Percentiles rank a stretch among this genome's conserved stretches.
phyloP scores from a whole-genome alignment of 2,797 vertebrate species.

The Lemur catta region DNA sequence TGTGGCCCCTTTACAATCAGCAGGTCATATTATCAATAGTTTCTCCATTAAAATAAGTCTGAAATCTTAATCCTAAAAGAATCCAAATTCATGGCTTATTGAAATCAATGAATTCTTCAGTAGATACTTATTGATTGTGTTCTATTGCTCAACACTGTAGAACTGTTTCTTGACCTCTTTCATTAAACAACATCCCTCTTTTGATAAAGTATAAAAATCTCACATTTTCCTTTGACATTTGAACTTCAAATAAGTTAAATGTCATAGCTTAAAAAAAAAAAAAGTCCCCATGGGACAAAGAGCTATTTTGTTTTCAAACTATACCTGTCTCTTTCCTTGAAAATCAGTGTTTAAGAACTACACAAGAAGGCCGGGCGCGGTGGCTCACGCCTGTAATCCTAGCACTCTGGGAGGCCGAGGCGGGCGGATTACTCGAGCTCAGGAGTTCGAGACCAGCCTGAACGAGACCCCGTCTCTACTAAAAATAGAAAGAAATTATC shows the following conservation, averaged over 20 bases:
- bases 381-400: no score
- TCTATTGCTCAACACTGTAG: conserved; percentile 17
- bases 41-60: conserved; percentile 31
- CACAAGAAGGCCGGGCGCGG: no score
- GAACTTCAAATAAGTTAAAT: conserved; percentile 47
- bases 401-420: no score
- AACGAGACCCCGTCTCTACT: no score
- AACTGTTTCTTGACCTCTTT: not conserved
- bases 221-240: conserved; percentile 43
- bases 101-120: conserved; percentile 11
- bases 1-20: not conserved
- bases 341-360: not conserved
- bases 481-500: no score
- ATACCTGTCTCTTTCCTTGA: not conserved
- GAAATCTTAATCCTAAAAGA: conserved; percentile 19
- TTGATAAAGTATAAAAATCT: conserved; percentile 8
- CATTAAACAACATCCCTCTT: not conserved
- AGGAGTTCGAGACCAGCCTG: no score
- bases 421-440: no score
- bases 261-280: not conserved
- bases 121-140: not conserved
- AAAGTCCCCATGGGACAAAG: not conserved
- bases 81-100: conserved; percentile 13
- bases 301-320: conserved; percentile 32
- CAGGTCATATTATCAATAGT: not conserved